Conservation (phyloP, 2,797 vertebrate species). For the Artibeus jamaicensis region DNA sequence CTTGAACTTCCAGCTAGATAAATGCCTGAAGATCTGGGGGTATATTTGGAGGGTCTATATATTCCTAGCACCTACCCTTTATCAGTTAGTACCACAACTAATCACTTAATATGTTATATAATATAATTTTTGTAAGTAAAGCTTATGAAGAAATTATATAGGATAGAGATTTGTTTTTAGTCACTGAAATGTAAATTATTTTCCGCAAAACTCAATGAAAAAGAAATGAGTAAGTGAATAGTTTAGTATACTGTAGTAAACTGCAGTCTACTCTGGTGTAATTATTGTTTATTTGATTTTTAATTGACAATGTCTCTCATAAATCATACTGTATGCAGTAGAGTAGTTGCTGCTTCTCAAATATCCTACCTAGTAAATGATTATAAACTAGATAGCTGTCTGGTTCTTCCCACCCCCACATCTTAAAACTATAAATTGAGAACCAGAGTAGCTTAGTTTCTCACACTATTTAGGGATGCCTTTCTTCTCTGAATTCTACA, state of each 20-base stretch:
- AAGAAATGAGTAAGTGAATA: not conserved
- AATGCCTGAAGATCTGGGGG: not conserved
- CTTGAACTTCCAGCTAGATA: not conserved
- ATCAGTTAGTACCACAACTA: not conserved
- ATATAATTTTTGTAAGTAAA: not conserved
- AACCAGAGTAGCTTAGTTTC: not conserved
- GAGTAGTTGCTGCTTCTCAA: constrained; percentile 8
- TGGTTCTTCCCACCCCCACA: not conserved
- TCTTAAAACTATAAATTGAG: not conserved
- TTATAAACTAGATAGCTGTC: not conserved
- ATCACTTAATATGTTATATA: not conserved
- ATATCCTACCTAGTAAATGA: not conserved
- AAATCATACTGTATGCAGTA: not conserved
- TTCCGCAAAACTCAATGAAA: not conserved
- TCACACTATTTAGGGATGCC: not conserved
- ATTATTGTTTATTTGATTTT: constrained; percentile 32
- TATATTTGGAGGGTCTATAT: not conserved
- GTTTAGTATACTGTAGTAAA: not conserved
- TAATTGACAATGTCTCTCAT: not conserved
- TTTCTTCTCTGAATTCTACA: not conserved
- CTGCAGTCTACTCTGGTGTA: not conserved
- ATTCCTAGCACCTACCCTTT: not conserved
- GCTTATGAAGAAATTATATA: not conserved
- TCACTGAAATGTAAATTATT: not conserved
- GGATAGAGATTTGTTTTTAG: not conserved